Base-by-base conservation (phyloP, 1,140 invertebrate genomes). In the Drosophila mayri region DNA sequence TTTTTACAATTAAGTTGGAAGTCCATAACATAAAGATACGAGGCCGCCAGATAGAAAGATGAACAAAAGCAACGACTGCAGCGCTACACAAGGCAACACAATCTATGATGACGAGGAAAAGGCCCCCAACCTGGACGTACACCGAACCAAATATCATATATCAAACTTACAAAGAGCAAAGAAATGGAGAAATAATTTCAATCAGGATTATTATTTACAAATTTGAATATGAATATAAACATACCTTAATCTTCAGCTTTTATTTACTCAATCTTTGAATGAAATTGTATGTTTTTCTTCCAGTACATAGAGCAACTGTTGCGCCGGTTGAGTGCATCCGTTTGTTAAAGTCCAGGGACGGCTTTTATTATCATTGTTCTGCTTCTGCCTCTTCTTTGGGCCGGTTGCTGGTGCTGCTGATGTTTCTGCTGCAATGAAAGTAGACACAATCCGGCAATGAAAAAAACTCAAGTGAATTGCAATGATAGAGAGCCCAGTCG, bases 261-360 rank as follows among this genome's bases (percentile, higher is more conserved):
- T 12, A 12, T 32, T 1, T 18, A 50, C 0, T 18, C 0, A 50
- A 12, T 50, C 2, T 30, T 6, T 10, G 14, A 7, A 12, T 12
- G 1, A 40, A 25, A 12, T n/a, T 5, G 0, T 40, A 18, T 8
- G 3, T 11, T 66, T 52, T 67, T 67, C 46, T 43, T 2, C 16
- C 16, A 18, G 38, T 67, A 41, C 38, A 47, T 20, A 61, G 49
- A 68, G 58, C 62, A 79, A 79, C 76, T 77, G 76, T 68, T 90
- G 80, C 74, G 66, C 81, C 66, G 85, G 85, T 84, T 90, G 80
- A 90, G 84, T 88, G 85, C 85, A 81, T 90, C 80, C 74, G 74
- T 77, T 76, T 64, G 71, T 46, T 64, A 38, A 55, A 60, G 65
- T 78, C 74, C 75, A 78, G 64, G 74, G 74, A 78, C 75, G 52